Conservation (phyloP, 2,888 invertebrate genomes). For the Hetaerina titia region DNA sequence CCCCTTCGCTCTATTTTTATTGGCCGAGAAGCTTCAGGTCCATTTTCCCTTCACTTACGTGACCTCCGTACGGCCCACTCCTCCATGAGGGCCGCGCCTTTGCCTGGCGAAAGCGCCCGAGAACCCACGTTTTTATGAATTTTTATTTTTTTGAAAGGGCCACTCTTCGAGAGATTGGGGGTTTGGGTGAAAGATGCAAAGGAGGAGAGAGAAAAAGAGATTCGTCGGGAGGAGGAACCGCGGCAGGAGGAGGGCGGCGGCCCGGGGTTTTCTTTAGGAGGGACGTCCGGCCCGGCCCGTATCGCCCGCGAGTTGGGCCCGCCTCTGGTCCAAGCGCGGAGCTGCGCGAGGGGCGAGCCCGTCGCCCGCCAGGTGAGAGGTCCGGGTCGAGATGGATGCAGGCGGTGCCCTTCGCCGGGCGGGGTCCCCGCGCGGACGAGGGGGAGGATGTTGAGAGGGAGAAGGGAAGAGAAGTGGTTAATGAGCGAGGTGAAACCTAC, state of each 20-base stretch:
- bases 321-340: neutral
- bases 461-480: neutral
- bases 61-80: neutral
- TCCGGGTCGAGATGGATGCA: too few relatives aligned
- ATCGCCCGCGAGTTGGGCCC: neutral
- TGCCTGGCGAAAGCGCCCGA: neutral
- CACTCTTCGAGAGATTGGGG: neutral
- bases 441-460: neutral
- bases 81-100: neutral
- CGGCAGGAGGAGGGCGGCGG: too few relatives aligned
- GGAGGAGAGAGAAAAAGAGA: too few relatives aligned
- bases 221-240: too few relatives aligned
- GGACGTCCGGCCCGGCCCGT: too few relatives aligned
- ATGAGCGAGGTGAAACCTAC: neutral
- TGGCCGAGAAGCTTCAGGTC: neutral
- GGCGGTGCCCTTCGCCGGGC: too few relatives aligned
- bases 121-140: neutral
- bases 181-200: too few relatives aligned
- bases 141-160: neutral
- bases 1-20: neutral
- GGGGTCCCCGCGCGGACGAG: neutral
- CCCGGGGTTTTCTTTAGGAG: too few relatives aligned
- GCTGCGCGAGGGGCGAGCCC: too few relatives aligned
- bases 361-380: too few relatives aligned
- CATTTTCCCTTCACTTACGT: constrained; percentile 10